These are phyloP conservation scores for Lamprologus tigripictilis DNA, from an alignment of 2,113 vertebrate genomes.

Conservation along the genomic window DNA sequence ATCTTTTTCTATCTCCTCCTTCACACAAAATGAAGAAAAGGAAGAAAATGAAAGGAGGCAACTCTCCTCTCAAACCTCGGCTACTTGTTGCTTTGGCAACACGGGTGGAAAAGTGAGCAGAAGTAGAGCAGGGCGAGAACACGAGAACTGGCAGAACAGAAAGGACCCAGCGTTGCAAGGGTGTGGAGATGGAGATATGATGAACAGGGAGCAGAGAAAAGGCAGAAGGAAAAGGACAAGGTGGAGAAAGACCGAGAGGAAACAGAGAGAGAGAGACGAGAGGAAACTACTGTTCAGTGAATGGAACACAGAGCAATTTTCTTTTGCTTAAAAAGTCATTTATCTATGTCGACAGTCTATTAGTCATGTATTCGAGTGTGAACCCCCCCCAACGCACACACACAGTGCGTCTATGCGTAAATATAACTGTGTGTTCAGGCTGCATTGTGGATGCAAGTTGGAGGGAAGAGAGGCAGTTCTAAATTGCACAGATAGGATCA, in stretches of 20 bases:
- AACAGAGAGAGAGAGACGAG: conserved; percentile 9
- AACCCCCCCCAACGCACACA: conserved; percentile 13
- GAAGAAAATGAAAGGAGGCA: not conserved
- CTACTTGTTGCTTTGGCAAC: conserved; percentile 66
- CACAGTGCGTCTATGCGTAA: not conserved
- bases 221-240: not conserved
- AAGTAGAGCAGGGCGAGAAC: not conserved
- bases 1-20: conserved; percentile 43
- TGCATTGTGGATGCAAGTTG: conserved; percentile 29
- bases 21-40: not conserved
- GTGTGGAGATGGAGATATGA: conserved; percentile 19
- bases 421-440: conserved; percentile 20
- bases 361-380: conserved; percentile 67
- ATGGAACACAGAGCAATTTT: conserved; percentile 69
- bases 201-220: not conserved
- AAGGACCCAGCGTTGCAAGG: not conserved
- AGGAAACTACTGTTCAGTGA: conserved; percentile 61
- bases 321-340: conserved; percentile 72
- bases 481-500: conserved; percentile 70
- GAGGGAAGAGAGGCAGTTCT: conserved; percentile 38
- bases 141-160: not conserved
- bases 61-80: not conserved
- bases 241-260: conserved; percentile 15
- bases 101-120: not conserved
- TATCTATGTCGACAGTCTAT: conserved; percentile 73